Conservation (phyloP, 2,888 invertebrate genomes). For the Melangyna quadrimaculata region DNA sequence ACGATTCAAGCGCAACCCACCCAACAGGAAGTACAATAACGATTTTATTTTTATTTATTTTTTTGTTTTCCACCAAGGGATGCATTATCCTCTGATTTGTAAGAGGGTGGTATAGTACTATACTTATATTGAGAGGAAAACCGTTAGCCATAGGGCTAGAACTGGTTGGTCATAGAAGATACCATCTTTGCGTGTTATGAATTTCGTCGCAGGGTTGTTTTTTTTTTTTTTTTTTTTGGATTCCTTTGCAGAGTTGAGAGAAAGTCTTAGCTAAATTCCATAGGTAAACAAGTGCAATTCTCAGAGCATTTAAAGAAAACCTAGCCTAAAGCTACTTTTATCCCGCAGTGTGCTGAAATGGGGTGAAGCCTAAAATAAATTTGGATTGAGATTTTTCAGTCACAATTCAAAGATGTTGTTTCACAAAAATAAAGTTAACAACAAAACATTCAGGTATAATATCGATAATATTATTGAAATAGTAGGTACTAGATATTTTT, state of each 20-base stretch:
- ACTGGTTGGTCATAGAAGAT: neutral
- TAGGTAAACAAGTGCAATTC: constrained; percentile 8
- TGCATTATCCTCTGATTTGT: constrained; percentile 59
- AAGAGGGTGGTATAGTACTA: constrained; percentile 55
- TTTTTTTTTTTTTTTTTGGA: neutral
- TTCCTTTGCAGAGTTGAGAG: neutral
- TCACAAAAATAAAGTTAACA: no score
- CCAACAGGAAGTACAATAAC: constrained; percentile 67
- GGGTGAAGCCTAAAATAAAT: neutral
- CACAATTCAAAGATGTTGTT: neutral
- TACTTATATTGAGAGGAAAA: constrained; percentile 33
- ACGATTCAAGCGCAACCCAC: constrained; percentile 36
- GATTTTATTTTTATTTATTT: constrained; percentile 16
- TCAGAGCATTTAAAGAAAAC: neutral
- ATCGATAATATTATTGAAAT: no score
- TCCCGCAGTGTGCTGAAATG: neutral
- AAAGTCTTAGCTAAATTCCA: constrained; percentile 10
- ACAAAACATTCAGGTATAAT: no score
- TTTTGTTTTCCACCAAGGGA: constrained; percentile 34
- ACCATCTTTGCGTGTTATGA: constrained; percentile 5
- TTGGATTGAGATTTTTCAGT: neutral
- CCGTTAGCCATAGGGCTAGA: neutral
- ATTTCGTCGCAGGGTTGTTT: neutral
- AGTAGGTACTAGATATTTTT: no score
- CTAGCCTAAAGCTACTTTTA: neutral